Conservation (phyloP, 2,888 invertebrate species). For the Halictus ligatus region DNA sequence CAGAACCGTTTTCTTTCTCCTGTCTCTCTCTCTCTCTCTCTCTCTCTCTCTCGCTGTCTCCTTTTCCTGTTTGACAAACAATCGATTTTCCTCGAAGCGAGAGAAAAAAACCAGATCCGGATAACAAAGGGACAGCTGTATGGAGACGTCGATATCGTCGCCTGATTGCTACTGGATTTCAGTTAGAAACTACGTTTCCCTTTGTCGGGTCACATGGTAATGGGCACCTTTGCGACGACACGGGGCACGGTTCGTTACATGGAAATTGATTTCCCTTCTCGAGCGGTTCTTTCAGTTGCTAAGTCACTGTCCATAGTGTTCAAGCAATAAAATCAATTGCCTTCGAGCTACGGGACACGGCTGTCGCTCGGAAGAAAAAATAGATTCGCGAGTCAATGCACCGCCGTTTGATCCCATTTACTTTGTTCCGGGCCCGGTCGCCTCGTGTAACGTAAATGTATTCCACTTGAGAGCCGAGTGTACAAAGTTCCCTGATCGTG, state of each 20-base stretch:
- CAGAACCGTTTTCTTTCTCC: not conserved
- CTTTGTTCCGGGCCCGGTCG: not conserved
- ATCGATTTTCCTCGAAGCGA: slow-evolving; percentile 11
- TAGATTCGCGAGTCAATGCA: not conserved
- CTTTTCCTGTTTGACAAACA: not conserved
- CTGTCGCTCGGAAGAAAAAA: not conserved
- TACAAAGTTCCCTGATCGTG: not conserved
- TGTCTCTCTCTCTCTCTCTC: not conserved
- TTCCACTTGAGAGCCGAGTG: not conserved
- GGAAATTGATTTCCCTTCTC: slow-evolving; percentile 6
- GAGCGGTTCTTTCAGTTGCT: slow-evolving; percentile 2
- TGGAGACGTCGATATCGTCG: slow-evolving; percentile 6
- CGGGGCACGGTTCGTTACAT: not conserved
- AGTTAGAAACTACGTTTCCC: not conserved
- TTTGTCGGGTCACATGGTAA: slow-evolving; percentile 11
- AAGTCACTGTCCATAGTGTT: not conserved
- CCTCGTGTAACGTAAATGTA: not conserved
- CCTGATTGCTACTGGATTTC: slow-evolving; percentile 11
- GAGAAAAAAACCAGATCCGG: not conserved
- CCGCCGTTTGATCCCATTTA: not conserved
- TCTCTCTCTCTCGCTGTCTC: too few species aligned
- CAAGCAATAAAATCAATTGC: not conserved
- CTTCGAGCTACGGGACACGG: not conserved
- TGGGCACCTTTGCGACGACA: not conserved
- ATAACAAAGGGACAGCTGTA: not conserved